phyloP scores from a whole-genome alignment of 2,797 vertebrate species.

The Sternotherus odoratus region DNA sequence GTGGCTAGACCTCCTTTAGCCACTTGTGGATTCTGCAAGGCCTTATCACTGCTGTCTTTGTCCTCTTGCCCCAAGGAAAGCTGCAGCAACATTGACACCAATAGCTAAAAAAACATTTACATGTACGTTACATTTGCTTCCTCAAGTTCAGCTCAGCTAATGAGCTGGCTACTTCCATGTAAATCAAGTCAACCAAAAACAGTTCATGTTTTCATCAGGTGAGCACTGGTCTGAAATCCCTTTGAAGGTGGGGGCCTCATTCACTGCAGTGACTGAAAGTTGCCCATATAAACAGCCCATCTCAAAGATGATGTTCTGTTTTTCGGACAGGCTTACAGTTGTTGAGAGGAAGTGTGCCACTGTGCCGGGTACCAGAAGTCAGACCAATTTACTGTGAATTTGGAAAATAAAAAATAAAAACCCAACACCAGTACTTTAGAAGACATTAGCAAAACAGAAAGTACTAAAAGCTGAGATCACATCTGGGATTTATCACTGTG shows the following conservation, averaged over 20 bases:
- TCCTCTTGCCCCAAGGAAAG: conserved; percentile 40
- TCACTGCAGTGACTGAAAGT: conserved; percentile 39
- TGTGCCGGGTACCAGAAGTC: conserved; percentile 70
- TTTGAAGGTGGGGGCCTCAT: conserved; percentile 72
- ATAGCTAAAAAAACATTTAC: conserved; percentile 71
- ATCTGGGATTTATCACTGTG: conserved; percentile 54
- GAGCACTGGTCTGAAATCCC: conserved; percentile 60
- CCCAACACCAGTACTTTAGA: conserved; percentile 1
- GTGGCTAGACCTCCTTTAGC: conserved; percentile 40
- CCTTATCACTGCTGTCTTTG: conserved; percentile 78
- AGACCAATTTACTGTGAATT: conserved; percentile 70
- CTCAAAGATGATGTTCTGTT: conserved; percentile 81
- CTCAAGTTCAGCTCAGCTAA: conserved; percentile 67
- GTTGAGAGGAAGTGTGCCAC: conserved; percentile 63
- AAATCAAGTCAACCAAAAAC: conserved; percentile 73
- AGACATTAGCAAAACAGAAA: conserved; percentile 59
- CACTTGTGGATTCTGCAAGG: conserved; percentile 56
- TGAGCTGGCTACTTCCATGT: conserved; percentile 66
- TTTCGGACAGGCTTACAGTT: conserved; percentile 75
- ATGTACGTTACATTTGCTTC: conserved; percentile 56
- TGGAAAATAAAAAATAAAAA: conserved; percentile 60
- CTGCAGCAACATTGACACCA: conserved; percentile 55
- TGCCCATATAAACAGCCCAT: conserved; percentile 77
- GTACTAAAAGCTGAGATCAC: conserved; percentile 24
- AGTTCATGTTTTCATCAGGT: conserved; percentile 80